Percentiles rank a stretch among this genome's conserved stretches.
phyloP scores from a whole-genome alignment of 2,797 vertebrate species.

The Typhlichthys subterraneus region DNA sequence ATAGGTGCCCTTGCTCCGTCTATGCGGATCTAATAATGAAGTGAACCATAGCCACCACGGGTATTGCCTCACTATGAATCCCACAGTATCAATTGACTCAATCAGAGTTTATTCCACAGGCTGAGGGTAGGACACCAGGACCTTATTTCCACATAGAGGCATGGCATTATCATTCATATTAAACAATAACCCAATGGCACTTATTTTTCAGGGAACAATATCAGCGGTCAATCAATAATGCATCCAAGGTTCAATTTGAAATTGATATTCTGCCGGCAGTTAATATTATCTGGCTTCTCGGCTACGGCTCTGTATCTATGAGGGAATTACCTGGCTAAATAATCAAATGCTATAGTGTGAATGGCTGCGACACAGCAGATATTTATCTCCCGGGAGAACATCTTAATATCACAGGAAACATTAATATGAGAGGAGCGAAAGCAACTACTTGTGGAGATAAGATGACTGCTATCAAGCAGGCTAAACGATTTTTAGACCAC shows the following conservation, averaged over 20 bases:
- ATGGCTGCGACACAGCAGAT: constrained; percentile 89
- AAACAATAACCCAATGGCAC: constrained; percentile 94
- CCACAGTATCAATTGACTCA: constrained; percentile 47
- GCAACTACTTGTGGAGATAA: constrained; percentile 94
- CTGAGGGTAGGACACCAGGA: constrained; percentile 75
- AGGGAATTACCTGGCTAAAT: constrained; percentile 92
- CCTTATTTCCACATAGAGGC: constrained; percentile 86
- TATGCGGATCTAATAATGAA: constrained; percentile 34
- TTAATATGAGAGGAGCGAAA: constrained; percentile 92
- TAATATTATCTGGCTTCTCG: constrained; percentile 88
- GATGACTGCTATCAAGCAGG: constrained; percentile 91
- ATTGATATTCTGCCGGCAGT: constrained; percentile 91
- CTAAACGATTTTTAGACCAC: constrained; percentile 92
- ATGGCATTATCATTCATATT: constrained; percentile 94
- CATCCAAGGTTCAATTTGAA: constrained; percentile 91
- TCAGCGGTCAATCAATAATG: constrained; percentile 96
- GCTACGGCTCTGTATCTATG: constrained; percentile 85
- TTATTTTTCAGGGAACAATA: constrained; percentile 94
- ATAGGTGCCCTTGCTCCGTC: constrained; percentile 7
- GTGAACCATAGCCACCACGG: constrained; percentile 15
- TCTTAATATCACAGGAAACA: constrained; percentile 90
- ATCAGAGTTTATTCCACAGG: constrained; percentile 49
- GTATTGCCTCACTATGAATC: constrained; percentile 25
- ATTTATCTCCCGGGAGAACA: constrained; percentile 90
- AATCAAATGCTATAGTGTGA: constrained; percentile 87